Conservation (phyloP, 2,888 invertebrate species). For the Trachelus iudaicus region DNA sequence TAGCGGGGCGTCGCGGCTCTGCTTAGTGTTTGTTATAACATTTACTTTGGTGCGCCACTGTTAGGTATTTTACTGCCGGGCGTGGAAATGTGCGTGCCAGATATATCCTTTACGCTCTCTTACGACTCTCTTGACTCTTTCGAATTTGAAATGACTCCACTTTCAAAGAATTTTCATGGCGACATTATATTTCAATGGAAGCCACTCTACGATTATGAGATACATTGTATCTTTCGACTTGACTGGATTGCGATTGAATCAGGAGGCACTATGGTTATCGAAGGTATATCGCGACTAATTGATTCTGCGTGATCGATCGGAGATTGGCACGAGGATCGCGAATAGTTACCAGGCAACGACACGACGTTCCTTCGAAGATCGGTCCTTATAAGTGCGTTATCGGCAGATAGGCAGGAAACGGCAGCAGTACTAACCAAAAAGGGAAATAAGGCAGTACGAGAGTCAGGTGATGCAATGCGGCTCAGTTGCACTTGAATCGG, state of each 20-base stretch:
- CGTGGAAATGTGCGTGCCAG: conserved; percentile 59
- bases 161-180: background rate
- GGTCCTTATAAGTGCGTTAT: conserved; percentile 53
- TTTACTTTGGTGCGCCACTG: conserved; percentile 61
- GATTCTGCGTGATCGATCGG: background rate
- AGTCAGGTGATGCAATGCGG: conserved; percentile 45
- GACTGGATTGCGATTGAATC: background rate
- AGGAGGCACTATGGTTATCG: background rate
- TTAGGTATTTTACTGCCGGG: conserved; percentile 53
- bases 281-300: background rate
- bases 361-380: conserved; percentile 13
- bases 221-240: background rate
- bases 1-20: conserved; percentile 56
- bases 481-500: conserved; percentile 40
- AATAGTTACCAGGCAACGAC: background rate
- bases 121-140: conserved; percentile 38
- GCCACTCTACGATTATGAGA: background rate
- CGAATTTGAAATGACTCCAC: background rate
- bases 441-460: conserved; percentile 28
- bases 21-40: conserved; percentile 61
- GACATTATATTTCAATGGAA: background rate
- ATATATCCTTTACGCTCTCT: conserved; percentile 52
- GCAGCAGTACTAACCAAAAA: conserved; percentile 24
- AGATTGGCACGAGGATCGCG: background rate
- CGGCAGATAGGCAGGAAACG: conserved; percentile 54